Base-by-base conservation (phyloP, 2,888 invertebrate genomes). In the Lycaena phlaeas region DNA sequence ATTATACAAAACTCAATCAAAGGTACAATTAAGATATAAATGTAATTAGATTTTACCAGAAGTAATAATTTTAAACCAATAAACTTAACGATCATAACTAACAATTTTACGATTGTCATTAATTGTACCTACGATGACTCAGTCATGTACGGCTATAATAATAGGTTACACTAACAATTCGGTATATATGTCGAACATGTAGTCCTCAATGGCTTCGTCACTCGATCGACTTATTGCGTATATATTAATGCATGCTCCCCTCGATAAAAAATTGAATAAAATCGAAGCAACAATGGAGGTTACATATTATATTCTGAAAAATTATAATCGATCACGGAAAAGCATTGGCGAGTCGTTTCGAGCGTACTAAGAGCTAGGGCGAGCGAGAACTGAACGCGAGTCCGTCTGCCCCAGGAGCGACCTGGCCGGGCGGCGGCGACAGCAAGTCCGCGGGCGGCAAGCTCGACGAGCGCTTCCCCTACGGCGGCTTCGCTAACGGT, bases 341-440 rank as follows among this genome's bases (percentile, higher is more conserved):
- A 31, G 25, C 30, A 31, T 40, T 40, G 39, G 39, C 39, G 39
- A 40, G 40, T 31, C 40, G 40, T 31, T 40, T 27, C 39, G 39
- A 37, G 41, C 41, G 38, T 25, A 40, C 27, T 27, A 36, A 38
- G 40, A 40, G 31, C 10, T 45, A 45, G 47, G 43, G 42, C 52
- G 50, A 54, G 57, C 55, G 59, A 59, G 62, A 66, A 70, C 66
- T 76, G 71, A 77, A 68, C 68, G 73, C 59, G 73, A 62, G 62
- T 77, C 69, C 75, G 74, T 76, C 76, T 81, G 81, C 82, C 74
- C 71, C 81, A 78, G 76, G 78, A 75, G 77, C 73, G 63, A 61
- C 68, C 65, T 75, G 78, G 72, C 64, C 69, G 61, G 64, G 64
- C 64, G 72, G 64, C 59, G 67, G 56, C 54, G 59, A 52, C 45